Conservation (phyloP, 92 coral and sea anemone genomes). For the Epizoanthus fatuus region DNA sequence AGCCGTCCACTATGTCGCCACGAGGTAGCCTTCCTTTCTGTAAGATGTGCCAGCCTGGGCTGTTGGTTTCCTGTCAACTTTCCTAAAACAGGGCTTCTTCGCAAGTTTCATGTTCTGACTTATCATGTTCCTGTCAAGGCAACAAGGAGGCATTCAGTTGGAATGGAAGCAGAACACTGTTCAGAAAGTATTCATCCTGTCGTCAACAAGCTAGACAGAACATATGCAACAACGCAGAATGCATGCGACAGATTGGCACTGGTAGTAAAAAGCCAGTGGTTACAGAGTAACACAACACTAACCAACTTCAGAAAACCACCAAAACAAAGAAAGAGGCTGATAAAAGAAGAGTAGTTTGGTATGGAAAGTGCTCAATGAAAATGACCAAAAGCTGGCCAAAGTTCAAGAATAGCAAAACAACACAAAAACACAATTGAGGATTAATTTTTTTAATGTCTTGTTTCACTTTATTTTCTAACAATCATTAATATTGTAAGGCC, state of each 20-base stretch:
- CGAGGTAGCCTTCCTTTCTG: not conserved
- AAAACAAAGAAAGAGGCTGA: conserved; percentile 8
- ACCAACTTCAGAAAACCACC: conserved; percentile 38
- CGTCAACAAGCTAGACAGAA: conserved; percentile 49
- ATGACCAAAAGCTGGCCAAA: too few relatives aligned
- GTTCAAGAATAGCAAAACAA: too few relatives aligned
- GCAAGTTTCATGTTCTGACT: conserved; percentile 59
- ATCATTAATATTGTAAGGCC: too few relatives aligned
- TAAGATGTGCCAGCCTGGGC: conserved; percentile 56
- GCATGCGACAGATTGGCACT: conserved; percentile 38
- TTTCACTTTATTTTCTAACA: too few relatives aligned
- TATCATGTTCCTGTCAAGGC: conserved; percentile 56
- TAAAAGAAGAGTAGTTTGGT: conserved; percentile 38
- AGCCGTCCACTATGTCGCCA: too few relatives aligned
- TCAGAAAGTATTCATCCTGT: conserved; percentile 57
- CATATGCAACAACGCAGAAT: conserved; percentile 43
- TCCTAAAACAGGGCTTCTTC: not conserved
- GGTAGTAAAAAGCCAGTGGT: conserved; percentile 56
- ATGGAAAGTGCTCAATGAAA: too few relatives aligned
- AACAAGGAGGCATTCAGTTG: conserved; percentile 9
- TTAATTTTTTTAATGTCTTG: too few relatives aligned
- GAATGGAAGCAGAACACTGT: conserved; percentile 63
- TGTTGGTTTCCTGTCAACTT: conserved; percentile 56
- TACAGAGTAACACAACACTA: conserved; percentile 48
- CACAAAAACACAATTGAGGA: too few relatives aligned